phyloP scores from a whole-genome alignment of 2,797 vertebrate genomes.

The Cottoperca gobio region DNA sequence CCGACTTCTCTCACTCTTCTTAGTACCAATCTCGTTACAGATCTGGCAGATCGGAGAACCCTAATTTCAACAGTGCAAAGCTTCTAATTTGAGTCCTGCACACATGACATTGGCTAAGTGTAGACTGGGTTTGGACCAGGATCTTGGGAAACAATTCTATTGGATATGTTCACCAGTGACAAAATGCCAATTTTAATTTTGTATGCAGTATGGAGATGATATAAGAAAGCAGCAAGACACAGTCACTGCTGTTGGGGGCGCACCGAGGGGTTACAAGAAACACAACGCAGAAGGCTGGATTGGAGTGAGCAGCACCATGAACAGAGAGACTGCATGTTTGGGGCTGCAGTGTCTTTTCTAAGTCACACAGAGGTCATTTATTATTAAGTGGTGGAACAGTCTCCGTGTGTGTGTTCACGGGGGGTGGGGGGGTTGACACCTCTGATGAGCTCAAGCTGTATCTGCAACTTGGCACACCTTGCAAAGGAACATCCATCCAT shows the following conservation, averaged over 20 bases:
- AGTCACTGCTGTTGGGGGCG: background rate
- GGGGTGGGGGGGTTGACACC: conserved; percentile 33
- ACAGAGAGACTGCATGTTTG: conserved; percentile 33
- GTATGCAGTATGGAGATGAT: background rate
- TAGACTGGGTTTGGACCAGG: too few species aligned
- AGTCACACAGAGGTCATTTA: conserved; percentile 74
- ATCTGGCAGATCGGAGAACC: background rate
- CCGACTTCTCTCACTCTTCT: too few species aligned
- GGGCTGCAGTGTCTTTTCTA: conserved; percentile 52
- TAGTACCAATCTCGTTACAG: too few species aligned
- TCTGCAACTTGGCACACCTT: conserved; percentile 25
- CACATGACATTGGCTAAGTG: background rate
- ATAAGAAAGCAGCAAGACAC: background rate
- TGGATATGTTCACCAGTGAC: too few species aligned
- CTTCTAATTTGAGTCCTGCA: background rate
- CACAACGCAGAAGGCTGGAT: background rate
- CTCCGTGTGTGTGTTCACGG: conserved; percentile 21
- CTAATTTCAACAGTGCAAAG: background rate
- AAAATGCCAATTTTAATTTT: background rate
- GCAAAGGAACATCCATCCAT: conserved; percentile 8
- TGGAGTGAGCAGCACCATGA: conserved; percentile 20
- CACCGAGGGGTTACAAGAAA: too few species aligned
- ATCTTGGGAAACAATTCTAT: too few species aligned
- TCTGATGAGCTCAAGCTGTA: conserved; percentile 34
- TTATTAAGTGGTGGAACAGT: conserved; percentile 76